Evolutionary conservation across 2,113 vertebrate genomes (phyloP).

Genomic region (Oncorhynchus tshawytscha): DNA sequence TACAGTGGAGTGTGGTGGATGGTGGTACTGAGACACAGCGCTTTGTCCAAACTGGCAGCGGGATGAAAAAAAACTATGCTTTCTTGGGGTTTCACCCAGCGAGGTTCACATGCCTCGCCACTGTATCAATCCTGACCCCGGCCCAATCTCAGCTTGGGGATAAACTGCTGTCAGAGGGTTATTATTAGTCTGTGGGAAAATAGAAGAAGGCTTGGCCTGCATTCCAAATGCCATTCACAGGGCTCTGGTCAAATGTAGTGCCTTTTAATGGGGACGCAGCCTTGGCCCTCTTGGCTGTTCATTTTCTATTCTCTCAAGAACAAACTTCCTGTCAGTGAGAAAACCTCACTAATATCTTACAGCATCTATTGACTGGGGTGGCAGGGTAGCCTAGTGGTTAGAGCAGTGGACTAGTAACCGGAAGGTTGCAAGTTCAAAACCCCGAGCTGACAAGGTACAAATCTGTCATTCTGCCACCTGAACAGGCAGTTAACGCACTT

Average conservation of each 20-base stretch:
- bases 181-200: conserved; percentile 45
- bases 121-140: neutral
- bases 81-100: neutral
- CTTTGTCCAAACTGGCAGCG: neutral
- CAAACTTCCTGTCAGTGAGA: neutral
- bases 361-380: neutral
- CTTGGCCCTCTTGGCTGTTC: neutral
- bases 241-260: too few relatives aligned
- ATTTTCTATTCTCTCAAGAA: neutral
- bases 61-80: neutral
- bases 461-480: too few relatives aligned
- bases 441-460: too few relatives aligned
- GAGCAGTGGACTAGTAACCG: too few relatives aligned
- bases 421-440: too few relatives aligned
- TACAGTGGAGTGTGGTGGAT: too few relatives aligned
- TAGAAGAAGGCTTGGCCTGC: neutral
- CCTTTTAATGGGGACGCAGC: too few relatives aligned
- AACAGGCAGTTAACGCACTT: too few relatives aligned
- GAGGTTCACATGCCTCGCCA: conserved; percentile 13
- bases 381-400: too few relatives aligned
- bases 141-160: conserved; percentile 10
- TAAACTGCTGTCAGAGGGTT: conserved; percentile 13
- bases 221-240: too few relatives aligned
- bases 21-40: too few relatives aligned
- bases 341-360: neutral